Base-by-base conservation (phyloP, 1,140 invertebrate species). In the Adoxophyes honmai region DNA sequence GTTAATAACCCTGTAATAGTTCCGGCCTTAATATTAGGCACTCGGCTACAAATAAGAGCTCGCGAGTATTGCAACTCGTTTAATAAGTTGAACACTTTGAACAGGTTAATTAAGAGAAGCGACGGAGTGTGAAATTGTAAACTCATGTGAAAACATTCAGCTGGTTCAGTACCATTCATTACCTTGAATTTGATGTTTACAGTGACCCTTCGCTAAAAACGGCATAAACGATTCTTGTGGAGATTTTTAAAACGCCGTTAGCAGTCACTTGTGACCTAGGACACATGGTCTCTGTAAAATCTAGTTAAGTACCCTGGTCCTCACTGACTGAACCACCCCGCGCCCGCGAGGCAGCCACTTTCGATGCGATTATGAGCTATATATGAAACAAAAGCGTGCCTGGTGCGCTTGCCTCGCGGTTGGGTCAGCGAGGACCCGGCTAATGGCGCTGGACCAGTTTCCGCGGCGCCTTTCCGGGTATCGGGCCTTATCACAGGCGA, bases 71-170 rank as follows among this genome's bases (percentile, higher is more conserved):
- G 58, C 59, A 68, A 67, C 64, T 72, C 65, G 67, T 76, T 78
- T 71, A 75, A 74, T 67, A 70, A 61, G 67, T 64, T 28, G 21
- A 28, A 28, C 21, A 28, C 21, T 28, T 28, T 70, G 69, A 78
- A 74, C 63, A 52, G 69, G 68, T 75, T 80, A 80, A 80, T 80
- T 80, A 80, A 78, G 70, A 66, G 63, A 62, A 38, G 63, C 69
- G 57, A 54, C 70, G 59, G 70, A 21, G 75, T 73, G 75, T 78
- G 73, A 80, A 80, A 78, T 79, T 77, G 74, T 79, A 75, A 71
- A 68, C 62, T 68, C 71, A 73, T 71, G 67, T 77, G 64, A 71
- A 75, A 76, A 75, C 64, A 70, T 75, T 72, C 54, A 53, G 68
- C 28, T 65, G 70, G 68, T 68, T 68, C 61, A 59, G 57, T 54